phyloP scores from a whole-genome alignment of 1,140 invertebrate species.

The Monomorium pharaonis region DNA sequence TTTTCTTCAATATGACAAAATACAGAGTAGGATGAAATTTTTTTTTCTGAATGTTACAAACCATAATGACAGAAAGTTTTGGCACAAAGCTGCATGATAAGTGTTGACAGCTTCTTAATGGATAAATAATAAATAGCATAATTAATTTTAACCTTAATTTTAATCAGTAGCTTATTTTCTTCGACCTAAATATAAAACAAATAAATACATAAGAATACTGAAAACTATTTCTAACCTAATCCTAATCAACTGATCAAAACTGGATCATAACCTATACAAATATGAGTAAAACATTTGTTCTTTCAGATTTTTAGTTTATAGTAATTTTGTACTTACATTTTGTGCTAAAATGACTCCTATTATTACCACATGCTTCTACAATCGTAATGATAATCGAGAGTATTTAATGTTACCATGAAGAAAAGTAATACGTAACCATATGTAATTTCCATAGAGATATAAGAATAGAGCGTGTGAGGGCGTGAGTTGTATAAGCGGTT shows the following conservation, averaged over 20 bases:
- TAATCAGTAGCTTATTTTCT: not conserved
- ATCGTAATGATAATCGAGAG: not conserved
- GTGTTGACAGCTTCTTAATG: slow-evolving; percentile 69
- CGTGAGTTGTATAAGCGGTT: no score
- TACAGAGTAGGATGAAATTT: not conserved
- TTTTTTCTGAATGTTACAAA: slow-evolving; percentile 59
- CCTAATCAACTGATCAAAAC: not conserved
- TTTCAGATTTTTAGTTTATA: not conserved
- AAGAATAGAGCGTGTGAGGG: no score
- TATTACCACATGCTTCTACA: slow-evolving; percentile 4
- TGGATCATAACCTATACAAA: no score
- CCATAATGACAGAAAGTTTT: slow-evolving; percentile 72
- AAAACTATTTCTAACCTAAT: not conserved
- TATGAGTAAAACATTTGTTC: not conserved
- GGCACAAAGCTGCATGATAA: slow-evolving; percentile 68
- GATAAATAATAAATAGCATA: slow-evolving; percentile 78
- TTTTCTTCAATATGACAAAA: not conserved
- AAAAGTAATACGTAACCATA: not conserved
- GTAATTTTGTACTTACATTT: slow-evolving; percentile 15
- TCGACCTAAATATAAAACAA: slow-evolving; percentile 23
- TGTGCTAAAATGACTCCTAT: slow-evolving; percentile 6
- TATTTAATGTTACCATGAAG: not conserved
- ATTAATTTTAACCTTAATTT: slow-evolving; percentile 52
- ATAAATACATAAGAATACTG: not conserved
- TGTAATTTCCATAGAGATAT: not conserved